Base-by-base conservation (phyloP, 1,140 invertebrate species). In the Olivierus martensii region DNA sequence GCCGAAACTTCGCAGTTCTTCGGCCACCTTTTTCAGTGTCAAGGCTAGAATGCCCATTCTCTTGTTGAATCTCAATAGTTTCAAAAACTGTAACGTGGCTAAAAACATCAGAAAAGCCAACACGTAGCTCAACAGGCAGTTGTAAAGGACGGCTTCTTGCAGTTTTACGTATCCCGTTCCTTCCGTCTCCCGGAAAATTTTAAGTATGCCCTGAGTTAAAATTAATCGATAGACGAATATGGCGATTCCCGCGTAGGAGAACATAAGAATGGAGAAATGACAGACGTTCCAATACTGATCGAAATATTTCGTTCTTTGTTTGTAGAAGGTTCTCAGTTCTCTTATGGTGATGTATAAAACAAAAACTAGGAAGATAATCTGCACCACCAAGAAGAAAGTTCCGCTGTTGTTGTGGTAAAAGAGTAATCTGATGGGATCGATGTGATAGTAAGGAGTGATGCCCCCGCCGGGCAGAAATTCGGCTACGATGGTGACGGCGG, bases 161-260 rank as follows among this genome's bases (percentile, higher is more conserved):
- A 77, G 67, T 46, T 73, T 74, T 47, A 76, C 69, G 59, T 76
- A 76, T 3, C 64, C 66, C 53, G 73, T 72, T 6, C 75, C 75
- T 38, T 70, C 61, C 9, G 69, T 70, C 19, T 65, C 61, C 37
- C 64, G 66, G 56, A 77, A 77, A 6, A 56, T 59, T 9, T 61
- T 55, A 7, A 71, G 63, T 15, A 72, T 63, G n/a, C 54, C 42
- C n/a, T 65, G 62, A 14, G 67, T 67, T 6, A 64, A 59, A 21
- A 71, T 45, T 15, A 68, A 50, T 10, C 68, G 60, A 50, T 71
- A 70, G 51, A 72, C 65, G 56, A 69, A 74, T 21, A 74, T 62
- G 21, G 64, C 62, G 19, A 73, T 64, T 11, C 61, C 66, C 1
- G 61, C 56, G 15, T 70, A 64, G n/a, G 70, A 69, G 52, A 71